These are phyloP conservation scores for Onychorhynchus coronatus DNA, from an alignment of 2,113 vertebrate species.

Conservation along the genomic window DNA sequence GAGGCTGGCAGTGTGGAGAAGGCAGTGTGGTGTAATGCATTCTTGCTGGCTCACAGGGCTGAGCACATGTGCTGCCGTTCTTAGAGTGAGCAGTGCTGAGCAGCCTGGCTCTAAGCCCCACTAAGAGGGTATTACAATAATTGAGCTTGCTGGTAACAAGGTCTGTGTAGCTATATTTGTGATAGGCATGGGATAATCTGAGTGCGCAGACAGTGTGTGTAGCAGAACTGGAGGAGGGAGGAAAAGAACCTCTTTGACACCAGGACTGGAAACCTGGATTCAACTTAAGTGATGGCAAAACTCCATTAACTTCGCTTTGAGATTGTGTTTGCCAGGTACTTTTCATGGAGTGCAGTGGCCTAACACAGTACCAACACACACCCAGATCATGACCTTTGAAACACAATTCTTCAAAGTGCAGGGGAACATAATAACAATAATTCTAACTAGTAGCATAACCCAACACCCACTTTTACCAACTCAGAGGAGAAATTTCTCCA, in stretches of 20 bases:
- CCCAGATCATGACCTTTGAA: not conserved
- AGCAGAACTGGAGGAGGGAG: not conserved
- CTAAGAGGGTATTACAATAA: slow-evolving; percentile 7
- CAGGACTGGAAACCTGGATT: not conserved
- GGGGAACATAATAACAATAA: not conserved
- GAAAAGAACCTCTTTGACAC: not conserved
- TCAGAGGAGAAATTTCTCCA: not conserved
- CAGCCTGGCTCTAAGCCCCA: not conserved
- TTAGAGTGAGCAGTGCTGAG: not conserved
- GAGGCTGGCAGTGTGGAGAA: slow-evolving; percentile 2
- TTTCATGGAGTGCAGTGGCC: not conserved
- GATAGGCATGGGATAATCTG: slow-evolving; percentile 19
- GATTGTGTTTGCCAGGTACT: not conserved
- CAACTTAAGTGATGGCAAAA: not conserved
- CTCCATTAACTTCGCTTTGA: not conserved
- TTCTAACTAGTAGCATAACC: not conserved
- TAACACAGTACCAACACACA: not conserved
- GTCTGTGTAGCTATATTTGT: not conserved
- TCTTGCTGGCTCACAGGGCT: slow-evolving; percentile 6
- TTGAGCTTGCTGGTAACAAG: slow-evolving; percentile 30
- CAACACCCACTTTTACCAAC: not conserved
- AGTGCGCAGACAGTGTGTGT: not conserved
- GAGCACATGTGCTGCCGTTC: not conserved
- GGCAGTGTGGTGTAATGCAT: not conserved
- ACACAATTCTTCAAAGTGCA: not conserved